Percentiles rank a stretch among this genome's conserved stretches.
Evolutionary conservation across 2,888 invertebrate genomes (phyloP).

Genomic region (Sepiola atlantica): DNA sequence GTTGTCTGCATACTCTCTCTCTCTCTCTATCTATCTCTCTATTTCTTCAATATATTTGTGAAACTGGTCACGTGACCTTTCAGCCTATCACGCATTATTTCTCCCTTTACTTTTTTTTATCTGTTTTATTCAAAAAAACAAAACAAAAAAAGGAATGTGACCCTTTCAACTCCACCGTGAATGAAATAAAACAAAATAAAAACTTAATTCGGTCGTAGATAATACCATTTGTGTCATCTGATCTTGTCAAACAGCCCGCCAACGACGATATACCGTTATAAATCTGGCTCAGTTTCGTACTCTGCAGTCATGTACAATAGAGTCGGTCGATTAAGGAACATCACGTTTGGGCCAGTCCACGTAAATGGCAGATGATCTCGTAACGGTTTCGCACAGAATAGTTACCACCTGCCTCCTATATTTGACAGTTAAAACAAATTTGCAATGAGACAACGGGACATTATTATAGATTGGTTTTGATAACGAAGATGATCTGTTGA

Average conservation of each 20-base stretch:
- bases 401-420: too few species aligned
- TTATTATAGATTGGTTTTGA: too few species aligned
- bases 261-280: background rate
- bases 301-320: background rate
- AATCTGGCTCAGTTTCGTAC: background rate
- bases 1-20: background rate
- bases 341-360: too few species aligned
- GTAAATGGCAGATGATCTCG: background rate
- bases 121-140: background rate
- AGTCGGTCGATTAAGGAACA: background rate
- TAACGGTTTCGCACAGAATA: background rate
- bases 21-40: background rate
- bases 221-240: background rate
- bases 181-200: too few species aligned
- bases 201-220: background rate
- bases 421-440: too few species aligned
- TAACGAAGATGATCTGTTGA: too few species aligned
- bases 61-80: background rate
- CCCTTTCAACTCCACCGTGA: background rate
- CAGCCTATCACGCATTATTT: background rate
- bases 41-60: background rate
- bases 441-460: too few species aligned
- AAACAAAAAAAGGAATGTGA: background rate
- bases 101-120: background rate
- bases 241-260: background rate